Evolutionary conservation across 1,140 invertebrate genomes (phyloP).

Genomic region (Doryteuthis pealeii): DNA sequence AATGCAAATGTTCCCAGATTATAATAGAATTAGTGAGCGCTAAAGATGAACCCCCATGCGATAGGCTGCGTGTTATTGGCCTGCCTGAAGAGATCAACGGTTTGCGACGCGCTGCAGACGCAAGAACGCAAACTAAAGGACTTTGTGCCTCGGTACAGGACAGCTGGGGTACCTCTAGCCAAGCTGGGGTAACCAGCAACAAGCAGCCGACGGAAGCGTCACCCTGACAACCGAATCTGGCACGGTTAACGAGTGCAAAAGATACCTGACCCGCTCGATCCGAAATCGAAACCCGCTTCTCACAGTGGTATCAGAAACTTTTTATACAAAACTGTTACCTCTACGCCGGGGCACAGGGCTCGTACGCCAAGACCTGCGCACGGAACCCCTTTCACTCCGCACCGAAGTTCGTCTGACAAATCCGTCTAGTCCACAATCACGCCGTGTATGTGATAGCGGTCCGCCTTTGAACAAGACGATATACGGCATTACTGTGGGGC

Average conservation of each 20-base stretch:
- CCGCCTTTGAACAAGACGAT: slow-evolving; percentile 35
- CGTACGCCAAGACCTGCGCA: slow-evolving; percentile 32
- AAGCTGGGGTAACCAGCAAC: too few species aligned
- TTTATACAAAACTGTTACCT: slow-evolving; percentile 46
- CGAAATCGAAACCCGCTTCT: slow-evolving; percentile 24
- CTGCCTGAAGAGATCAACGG: slow-evolving; percentile 21
- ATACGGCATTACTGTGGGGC: slow-evolving; percentile 36
- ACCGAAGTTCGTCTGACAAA: slow-evolving; percentile 23
- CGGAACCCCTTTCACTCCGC: slow-evolving; percentile 24
- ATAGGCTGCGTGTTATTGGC: slow-evolving; percentile 36
- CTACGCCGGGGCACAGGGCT: slow-evolving; percentile 26
- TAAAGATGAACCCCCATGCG: slow-evolving; percentile 24
- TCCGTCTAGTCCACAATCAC: slow-evolving; percentile 33
- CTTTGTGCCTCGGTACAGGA: slow-evolving; percentile 42
- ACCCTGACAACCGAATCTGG: slow-evolving; percentile 23
- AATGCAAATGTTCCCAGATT: slow-evolving; percentile 16
- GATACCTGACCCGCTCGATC: slow-evolving; percentile 27
- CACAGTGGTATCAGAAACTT: slow-evolving; percentile 46
- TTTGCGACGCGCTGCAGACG: slow-evolving; percentile 26
- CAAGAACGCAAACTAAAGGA: slow-evolving; percentile 16
- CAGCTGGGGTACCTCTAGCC: slow-evolving; percentile 28
- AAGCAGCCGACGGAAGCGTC: slow-evolving; percentile 34
- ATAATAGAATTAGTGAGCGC: slow-evolving; percentile 25
- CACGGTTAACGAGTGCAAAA: slow-evolving; percentile 22
- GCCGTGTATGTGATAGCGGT: slow-evolving; percentile 37